These are phyloP conservation scores for Homarus americanus DNA, from an alignment of 1,140 invertebrate species.

Conservation along the genomic window DNA sequence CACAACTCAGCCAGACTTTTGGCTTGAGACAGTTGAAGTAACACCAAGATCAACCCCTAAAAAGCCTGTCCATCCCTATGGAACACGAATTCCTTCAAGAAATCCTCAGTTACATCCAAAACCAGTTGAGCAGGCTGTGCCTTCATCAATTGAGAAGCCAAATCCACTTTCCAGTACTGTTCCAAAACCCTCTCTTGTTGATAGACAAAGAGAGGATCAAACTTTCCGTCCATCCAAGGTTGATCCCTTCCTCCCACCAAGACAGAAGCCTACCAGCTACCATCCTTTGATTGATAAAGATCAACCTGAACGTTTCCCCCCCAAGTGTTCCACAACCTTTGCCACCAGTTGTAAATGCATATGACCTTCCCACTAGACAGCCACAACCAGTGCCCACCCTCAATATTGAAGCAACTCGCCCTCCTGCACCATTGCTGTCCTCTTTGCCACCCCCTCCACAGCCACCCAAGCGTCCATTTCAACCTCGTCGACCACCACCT, in stretches of 20 bases:
- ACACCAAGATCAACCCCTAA: background rate
- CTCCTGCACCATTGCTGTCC: background rate
- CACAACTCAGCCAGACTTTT: background rate
- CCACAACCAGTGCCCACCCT: background rate
- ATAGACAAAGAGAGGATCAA: background rate
- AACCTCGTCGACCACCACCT: background rate
- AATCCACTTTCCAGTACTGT: background rate
- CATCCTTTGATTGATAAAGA: background rate
- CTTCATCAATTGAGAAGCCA: too few species aligned
- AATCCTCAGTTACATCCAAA: background rate
- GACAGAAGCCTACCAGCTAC: background rate
- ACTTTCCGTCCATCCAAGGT: slow-evolving; percentile 12
- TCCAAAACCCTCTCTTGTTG: background rate
- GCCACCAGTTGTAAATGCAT: slow-evolving; percentile 34
- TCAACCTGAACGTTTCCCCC: background rate
- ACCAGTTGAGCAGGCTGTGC: background rate
- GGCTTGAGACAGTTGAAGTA: background rate
- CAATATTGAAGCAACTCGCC: background rate
- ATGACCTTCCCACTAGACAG: background rate
- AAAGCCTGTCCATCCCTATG: background rate
- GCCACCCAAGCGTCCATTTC: background rate
- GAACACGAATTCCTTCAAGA: slow-evolving; percentile 14
- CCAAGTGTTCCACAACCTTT: background rate
- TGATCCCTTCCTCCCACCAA: background rate
- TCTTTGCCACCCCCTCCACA: background rate